A percentile compares a stretch with the other conserved stretches of the same genome.
Conservation (phyloP, 2,113 vertebrate species). For the Gymnocephalus cernua region DNA sequence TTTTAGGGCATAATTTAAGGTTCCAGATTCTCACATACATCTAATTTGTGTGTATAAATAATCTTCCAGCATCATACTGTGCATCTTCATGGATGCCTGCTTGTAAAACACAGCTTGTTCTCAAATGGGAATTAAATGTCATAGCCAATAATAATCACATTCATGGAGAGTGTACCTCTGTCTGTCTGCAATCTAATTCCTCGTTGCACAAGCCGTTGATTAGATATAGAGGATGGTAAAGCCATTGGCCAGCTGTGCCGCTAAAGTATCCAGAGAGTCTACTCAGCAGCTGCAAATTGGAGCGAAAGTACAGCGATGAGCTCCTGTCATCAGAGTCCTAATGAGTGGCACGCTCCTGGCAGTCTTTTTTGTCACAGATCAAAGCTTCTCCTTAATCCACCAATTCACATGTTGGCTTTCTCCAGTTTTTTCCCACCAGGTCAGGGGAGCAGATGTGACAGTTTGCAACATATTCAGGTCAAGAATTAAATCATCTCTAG, state of each 20-base stretch:
- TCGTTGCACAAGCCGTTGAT: not conserved
- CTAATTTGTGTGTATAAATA: constrained; percentile 46
- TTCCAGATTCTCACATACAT: constrained; percentile 22
- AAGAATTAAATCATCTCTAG: not conserved
- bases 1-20: constrained; percentile 23
- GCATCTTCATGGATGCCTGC: constrained; percentile 33
- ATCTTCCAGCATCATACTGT: constrained; percentile 21
- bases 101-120: constrained; percentile 39
- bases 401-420: constrained; percentile 33
- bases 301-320: constrained; percentile 20
- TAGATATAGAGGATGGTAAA: constrained; percentile 10
- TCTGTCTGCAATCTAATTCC: not conserved
- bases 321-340: constrained; percentile 31
- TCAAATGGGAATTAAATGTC: constrained; percentile 63
- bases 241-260: constrained; percentile 22
- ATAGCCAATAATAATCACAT: constrained; percentile 57
- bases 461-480: not conserved
- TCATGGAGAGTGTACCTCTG: constrained; percentile 21
- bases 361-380: constrained; percentile 40
- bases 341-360: constrained; percentile 36
- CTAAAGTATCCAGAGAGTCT: not conserved
- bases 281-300: constrained; percentile 29
- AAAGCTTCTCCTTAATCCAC: constrained; percentile 56
- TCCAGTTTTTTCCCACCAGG: constrained; percentile 20
- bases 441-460: constrained; percentile 18